phyloP scores from a whole-genome alignment of 2,797 vertebrate species.

The Galaxias olidus region DNA sequence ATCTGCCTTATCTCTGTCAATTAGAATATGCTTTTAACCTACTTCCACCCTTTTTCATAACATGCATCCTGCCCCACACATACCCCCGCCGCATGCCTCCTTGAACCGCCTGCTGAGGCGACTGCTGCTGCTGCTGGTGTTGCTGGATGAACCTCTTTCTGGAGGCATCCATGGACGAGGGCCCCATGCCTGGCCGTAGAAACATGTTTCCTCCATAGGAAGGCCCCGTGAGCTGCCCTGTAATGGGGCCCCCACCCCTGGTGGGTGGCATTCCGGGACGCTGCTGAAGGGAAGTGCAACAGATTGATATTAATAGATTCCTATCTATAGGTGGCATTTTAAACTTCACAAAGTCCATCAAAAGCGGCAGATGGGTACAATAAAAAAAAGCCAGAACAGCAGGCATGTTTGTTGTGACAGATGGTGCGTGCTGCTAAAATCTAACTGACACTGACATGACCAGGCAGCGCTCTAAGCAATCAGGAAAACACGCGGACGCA shows the following conservation, averaged over 20 bases:
- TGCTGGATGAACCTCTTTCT: slow-evolving; percentile 89
- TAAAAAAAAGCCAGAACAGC: slow-evolving; percentile 27
- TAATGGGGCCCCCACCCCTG: slow-evolving; percentile 82
- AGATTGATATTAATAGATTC: neutral
- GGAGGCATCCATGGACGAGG: slow-evolving; percentile 85
- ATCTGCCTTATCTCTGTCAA: too few species aligned
- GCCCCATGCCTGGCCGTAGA: slow-evolving; percentile 87
- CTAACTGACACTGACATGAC: too few species aligned
- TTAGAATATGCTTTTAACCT: too few species aligned
- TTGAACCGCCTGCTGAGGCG: slow-evolving; percentile 82
- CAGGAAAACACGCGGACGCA: too few species aligned
- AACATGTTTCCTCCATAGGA: slow-evolving; percentile 83
- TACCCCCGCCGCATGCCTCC: slow-evolving; percentile 87
- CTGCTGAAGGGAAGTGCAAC: slow-evolving; percentile 57
- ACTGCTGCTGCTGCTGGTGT: slow-evolving; percentile 81
- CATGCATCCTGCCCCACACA: slow-evolving; percentile 36
- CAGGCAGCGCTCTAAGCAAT: too few species aligned
- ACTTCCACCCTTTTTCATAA: too few species aligned
- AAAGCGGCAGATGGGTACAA: slow-evolving; percentile 41
- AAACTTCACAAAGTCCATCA: neutral
- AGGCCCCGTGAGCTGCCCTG: slow-evolving; percentile 84
- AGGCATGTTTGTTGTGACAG: slow-evolving; percentile 33
- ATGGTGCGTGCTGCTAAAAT: too few species aligned
- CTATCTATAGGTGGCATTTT: neutral
- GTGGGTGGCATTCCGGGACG: slow-evolving; percentile 83